phyloP scores from a whole-genome alignment of 1,140 invertebrate genomes.

The Ruditapes philippinarum region DNA sequence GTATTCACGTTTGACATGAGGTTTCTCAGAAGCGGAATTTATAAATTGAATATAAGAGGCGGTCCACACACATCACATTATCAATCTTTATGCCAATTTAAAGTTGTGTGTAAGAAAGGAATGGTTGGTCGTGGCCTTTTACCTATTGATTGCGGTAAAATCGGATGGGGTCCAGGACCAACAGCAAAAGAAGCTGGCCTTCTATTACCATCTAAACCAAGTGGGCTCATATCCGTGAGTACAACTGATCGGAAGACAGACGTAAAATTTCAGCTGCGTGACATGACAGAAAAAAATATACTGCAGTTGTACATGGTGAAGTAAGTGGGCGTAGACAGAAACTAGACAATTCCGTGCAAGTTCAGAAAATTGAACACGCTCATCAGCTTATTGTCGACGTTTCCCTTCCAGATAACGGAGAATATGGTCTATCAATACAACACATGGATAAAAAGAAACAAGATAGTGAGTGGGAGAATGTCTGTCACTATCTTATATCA shows the following conservation, averaged over 20 bases:
- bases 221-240: slow-evolving; percentile 52
- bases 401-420: slow-evolving; percentile 31
- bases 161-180: slow-evolving; percentile 72
- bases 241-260: slow-evolving; percentile 14
- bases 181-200: slow-evolving; percentile 42
- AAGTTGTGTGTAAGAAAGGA: slow-evolving; percentile 53
- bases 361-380: not conserved
- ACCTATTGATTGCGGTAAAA: slow-evolving; percentile 58
- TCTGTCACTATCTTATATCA: slow-evolving; percentile 66
- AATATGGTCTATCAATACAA: slow-evolving; percentile 63
- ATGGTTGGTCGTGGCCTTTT: slow-evolving; percentile 19
- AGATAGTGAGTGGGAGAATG: not conserved
- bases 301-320: not conserved
- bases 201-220: slow-evolving; percentile 63
- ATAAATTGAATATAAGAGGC: slow-evolving; percentile 65
- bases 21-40: slow-evolving; percentile 63
- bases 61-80: slow-evolving; percentile 43
- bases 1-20: slow-evolving; percentile 62
- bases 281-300: not conserved
- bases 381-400: slow-evolving; percentile 14
- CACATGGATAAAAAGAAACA: not conserved
- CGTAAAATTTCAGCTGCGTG: slow-evolving; percentile 39
- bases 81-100: slow-evolving; percentile 57
- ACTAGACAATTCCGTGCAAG: not conserved
- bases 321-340: not conserved